Evolutionary conservation across 2,797 vertebrate species (phyloP).

Genomic region (Sarcophilus harrisii): DNA sequence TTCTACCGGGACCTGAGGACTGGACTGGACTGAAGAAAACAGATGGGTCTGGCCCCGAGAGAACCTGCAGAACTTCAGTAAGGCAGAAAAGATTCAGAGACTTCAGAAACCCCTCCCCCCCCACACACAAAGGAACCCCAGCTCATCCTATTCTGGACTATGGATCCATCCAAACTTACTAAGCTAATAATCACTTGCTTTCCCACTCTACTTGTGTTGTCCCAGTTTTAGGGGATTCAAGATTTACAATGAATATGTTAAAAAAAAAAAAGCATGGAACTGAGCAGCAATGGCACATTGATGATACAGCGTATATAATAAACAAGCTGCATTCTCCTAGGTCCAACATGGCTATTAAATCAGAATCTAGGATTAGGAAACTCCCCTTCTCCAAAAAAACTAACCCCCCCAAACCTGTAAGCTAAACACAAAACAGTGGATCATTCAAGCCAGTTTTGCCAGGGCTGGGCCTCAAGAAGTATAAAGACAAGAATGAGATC

Average conservation of each 20-base stretch:
- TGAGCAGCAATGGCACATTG: not conserved
- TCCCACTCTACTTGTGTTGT: not conserved
- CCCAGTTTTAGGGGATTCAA: not conserved
- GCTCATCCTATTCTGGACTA: not conserved
- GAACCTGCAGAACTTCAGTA: not conserved
- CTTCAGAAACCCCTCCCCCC: not conserved
- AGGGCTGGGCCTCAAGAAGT: not conserved
- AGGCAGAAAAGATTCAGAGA: not conserved
- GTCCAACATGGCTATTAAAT: not conserved
- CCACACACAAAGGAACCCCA: not conserved
- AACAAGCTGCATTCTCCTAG: constrained; percentile 12
- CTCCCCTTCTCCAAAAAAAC: not conserved
- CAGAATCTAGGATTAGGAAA: not conserved
- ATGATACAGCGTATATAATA: constrained; percentile 3
- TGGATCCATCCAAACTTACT: not conserved
- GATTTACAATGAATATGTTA: not conserved
- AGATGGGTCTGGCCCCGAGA: not conserved
- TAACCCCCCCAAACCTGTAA: not conserved
- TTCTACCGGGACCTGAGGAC: constrained; percentile 45
- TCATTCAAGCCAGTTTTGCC: not conserved
- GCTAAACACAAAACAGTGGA: not conserved
- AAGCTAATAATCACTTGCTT: not conserved
- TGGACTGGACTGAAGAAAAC: constrained; percentile 41
- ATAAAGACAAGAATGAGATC: not conserved
- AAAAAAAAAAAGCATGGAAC: constrained; percentile 6